Conservation (phyloP, 2,797 vertebrate genomes). For the Enteromius treurensis region DNA sequence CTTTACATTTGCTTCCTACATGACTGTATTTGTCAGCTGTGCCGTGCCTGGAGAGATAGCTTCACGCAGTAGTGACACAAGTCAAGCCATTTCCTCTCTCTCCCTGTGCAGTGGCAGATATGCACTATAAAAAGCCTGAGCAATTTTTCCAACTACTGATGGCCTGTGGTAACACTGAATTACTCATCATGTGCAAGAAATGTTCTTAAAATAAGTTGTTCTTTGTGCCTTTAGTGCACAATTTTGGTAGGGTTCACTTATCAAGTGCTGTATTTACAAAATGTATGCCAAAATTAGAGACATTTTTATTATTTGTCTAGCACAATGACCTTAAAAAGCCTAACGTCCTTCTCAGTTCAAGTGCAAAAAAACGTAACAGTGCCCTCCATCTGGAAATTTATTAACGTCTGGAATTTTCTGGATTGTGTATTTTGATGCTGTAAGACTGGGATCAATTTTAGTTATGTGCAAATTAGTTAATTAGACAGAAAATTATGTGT, state of each 20-base stretch:
- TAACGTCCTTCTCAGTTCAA: not conserved
- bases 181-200: not conserved
- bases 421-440: not conserved
- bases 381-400: not conserved
- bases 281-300: not conserved
- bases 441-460: not conserved
- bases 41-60: not conserved
- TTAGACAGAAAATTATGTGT: not conserved
- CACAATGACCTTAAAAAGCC: not conserved
- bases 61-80: not conserved
- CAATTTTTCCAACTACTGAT: slow-evolving; percentile 33
- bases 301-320: slow-evolving; percentile 6
- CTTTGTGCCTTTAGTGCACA: not conserved
- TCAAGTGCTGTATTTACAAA: not conserved
- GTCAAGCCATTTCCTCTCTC: slow-evolving; percentile 11
- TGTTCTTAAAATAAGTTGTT: not conserved
- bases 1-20: not conserved
- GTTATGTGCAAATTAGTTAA: not conserved
- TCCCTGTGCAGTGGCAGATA: not conserved
- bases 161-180: slow-evolving; percentile 33
- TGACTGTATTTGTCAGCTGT: not conserved
- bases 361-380: slow-evolving; percentile 10
- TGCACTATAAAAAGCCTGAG: slow-evolving; percentile 14
- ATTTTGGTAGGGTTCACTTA: not conserved
- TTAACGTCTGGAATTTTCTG: not conserved